phyloP scores from a whole-genome alignment of 1,140 invertebrate species.

The Scaptomyza pallida region DNA sequence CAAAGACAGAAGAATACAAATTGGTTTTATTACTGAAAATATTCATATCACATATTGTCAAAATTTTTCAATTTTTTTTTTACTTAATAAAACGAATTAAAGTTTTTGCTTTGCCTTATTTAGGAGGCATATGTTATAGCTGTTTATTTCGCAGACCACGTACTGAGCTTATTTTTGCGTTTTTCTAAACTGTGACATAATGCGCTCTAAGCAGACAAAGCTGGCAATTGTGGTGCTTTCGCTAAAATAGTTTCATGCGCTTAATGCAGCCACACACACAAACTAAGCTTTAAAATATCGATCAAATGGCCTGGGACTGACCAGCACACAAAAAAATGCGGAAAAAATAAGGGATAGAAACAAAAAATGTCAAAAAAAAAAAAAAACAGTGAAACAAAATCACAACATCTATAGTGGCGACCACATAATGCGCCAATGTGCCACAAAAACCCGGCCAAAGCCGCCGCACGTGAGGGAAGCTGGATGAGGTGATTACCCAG shows the following conservation, averaged over 20 bases:
- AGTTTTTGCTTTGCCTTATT: too few relatives aligned
- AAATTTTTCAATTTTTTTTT: too few relatives aligned
- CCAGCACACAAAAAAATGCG: slow-evolving; percentile 26
- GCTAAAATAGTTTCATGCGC: slow-evolving; percentile 42
- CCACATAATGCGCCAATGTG: slow-evolving; percentile 77
- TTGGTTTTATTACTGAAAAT: too few relatives aligned
- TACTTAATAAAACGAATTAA: too few relatives aligned
- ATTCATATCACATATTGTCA: too few relatives aligned
- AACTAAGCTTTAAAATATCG: slow-evolving; percentile 79
- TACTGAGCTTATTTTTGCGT: background rate
- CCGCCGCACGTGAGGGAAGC: slow-evolving; percentile 52
- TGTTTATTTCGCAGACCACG: slow-evolving; percentile 8
- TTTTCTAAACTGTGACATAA: slow-evolving; percentile 1
- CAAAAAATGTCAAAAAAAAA: too few relatives aligned
- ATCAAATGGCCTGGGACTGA: slow-evolving; percentile 44
- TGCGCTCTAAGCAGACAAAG: slow-evolving; percentile 43
- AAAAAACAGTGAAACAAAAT: slow-evolving; percentile 55
- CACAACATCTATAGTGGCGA: slow-evolving; percentile 58
- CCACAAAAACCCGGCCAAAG: slow-evolving; percentile 67
- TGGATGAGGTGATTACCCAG: slow-evolving; percentile 75
- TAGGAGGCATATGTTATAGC: slow-evolving; percentile 2
- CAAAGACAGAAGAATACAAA: slow-evolving; percentile 23
- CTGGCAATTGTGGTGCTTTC: slow-evolving; percentile 33
- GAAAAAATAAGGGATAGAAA: slow-evolving; percentile 44
- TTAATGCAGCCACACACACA: slow-evolving; percentile 35